Evolutionary conservation across 2,113 vertebrate genomes (phyloP).

Genomic region (Guaruba guarouba): DNA sequence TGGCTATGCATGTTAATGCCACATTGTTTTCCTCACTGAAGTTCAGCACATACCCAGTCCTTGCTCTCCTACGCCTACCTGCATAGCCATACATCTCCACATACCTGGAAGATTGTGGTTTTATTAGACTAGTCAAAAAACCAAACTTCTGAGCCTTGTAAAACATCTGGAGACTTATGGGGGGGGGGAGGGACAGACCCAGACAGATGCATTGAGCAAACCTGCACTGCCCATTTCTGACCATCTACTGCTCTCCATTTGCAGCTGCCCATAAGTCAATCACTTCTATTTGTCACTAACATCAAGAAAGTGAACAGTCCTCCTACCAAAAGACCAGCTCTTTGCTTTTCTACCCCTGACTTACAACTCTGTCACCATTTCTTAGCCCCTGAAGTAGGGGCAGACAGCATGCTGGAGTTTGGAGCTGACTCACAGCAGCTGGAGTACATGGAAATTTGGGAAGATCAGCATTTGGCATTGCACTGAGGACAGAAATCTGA

Average conservation of each 20-base stretch:
- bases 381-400: background rate
- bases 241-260: background rate
- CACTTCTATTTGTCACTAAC: background rate
- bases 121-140: background rate
- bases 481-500: background rate
- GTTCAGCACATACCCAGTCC: background rate
- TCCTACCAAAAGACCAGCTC: background rate
- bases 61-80: background rate
- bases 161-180: background rate
- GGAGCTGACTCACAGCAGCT: constrained; percentile 6
- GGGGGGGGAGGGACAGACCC: background rate
- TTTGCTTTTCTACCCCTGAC: background rate
- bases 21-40: background rate
- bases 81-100: background rate
- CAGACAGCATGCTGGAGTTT: background rate
- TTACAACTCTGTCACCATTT: background rate
- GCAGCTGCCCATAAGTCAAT: background rate
- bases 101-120: background rate
- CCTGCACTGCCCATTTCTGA: background rate
- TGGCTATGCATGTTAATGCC: background rate
- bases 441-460: background rate
- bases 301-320: background rate
- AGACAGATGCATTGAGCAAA: background rate
- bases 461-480: background rate
- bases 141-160: background rate